Conservation (phyloP, 2,113 vertebrate species). For the Dryoscopus gambensis region DNA sequence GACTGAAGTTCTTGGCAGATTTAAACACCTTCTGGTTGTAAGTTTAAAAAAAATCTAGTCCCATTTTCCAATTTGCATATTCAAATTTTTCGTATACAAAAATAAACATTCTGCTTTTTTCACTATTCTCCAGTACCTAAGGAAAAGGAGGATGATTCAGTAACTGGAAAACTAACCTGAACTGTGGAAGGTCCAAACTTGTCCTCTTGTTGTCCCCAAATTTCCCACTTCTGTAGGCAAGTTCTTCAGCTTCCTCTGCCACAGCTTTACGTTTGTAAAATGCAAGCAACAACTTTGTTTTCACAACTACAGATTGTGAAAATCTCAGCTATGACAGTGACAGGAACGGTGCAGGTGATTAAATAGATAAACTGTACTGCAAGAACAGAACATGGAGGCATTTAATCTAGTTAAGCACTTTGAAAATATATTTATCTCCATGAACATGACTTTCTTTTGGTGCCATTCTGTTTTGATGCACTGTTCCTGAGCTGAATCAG, state of each 20-base stretch:
- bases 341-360: background rate
- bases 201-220: background rate
- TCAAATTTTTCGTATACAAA: background rate
- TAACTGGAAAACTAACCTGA: background rate
- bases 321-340: background rate
- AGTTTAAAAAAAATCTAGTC: background rate
- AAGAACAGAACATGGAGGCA: background rate
- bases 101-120: background rate
- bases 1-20: slow-evolving; percentile 34
- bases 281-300: background rate
- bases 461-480: background rate
- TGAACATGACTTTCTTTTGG: background rate
- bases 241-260: background rate
- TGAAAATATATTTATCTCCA: background rate
- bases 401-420: background rate
- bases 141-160: background rate
- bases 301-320: background rate
- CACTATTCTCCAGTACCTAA: background rate
- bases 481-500: background rate
- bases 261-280: background rate
- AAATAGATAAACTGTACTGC: background rate
- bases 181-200: background rate
- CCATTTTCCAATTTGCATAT: background rate
- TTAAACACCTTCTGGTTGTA: slow-evolving; percentile 1
- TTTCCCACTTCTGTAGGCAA: background rate